A percentile compares a stretch with the other conserved stretches of the same genome.
These are phyloP conservation scores for Gallirallus australis DNA, from an alignment of 2,797 vertebrate genomes.

Conservation along the genomic window DNA sequence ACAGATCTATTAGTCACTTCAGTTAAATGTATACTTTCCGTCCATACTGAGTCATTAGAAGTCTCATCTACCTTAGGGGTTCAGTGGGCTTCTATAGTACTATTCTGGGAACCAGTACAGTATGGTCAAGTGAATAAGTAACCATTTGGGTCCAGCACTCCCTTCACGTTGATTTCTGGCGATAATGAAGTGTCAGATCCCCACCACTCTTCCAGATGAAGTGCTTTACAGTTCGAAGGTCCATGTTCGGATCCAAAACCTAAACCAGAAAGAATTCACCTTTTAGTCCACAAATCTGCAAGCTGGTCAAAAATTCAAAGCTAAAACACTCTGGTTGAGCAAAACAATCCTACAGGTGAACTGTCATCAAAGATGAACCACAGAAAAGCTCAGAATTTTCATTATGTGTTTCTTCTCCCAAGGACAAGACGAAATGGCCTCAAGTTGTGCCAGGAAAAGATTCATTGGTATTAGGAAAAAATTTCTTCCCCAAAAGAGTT, in stretches of 20 bases:
- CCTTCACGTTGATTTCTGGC: constrained; percentile 97
- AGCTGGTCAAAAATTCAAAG: background rate
- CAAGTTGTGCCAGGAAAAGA: no score
- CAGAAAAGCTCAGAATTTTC: background rate
- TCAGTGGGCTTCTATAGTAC: constrained; percentile 81
- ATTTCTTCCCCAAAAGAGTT: no score
- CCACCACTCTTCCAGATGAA: constrained; percentile 99
- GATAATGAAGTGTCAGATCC: constrained; percentile 97
- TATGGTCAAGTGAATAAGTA: constrained; percentile 47
- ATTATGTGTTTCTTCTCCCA: no score
- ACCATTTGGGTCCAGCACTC: background rate
- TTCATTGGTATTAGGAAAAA: no score
- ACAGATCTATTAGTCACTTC: constrained; percentile 79
- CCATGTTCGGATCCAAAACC: constrained; percentile 99
- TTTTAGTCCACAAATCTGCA: background rate
- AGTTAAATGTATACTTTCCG: constrained; percentile 65
- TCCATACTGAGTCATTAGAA: constrained; percentile 74
- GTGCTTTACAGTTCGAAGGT: constrained; percentile 98
- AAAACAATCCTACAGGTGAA: background rate
- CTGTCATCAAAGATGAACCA: background rate
- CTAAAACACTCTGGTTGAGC: background rate
- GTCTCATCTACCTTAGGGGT: constrained; percentile 76
- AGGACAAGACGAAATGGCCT: no score
- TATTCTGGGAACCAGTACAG: constrained; percentile 77
- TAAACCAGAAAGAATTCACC: constrained; percentile 25